A percentile compares a stretch with the other conserved stretches of the same genome.
phyloP scores from a whole-genome alignment of 1,140 invertebrate genomes.

The Drosophila carrolli region DNA sequence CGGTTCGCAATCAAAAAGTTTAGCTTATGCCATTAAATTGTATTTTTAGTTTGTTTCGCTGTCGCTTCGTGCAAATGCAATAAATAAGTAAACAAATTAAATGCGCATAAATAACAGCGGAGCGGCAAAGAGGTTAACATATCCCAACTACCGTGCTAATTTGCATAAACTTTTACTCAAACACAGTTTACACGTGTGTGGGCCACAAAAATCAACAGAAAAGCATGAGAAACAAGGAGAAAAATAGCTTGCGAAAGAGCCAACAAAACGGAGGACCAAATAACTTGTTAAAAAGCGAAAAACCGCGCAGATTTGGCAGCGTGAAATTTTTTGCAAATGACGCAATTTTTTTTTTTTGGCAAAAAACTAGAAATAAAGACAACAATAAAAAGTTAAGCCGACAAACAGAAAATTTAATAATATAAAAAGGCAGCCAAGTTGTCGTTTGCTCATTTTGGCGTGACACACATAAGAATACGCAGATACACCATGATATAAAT shows the following conservation, averaged over 20 bases:
- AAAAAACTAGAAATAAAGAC: slow-evolving; percentile 34
- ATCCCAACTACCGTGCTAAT: slow-evolving; percentile 51
- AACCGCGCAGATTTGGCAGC: slow-evolving; percentile 38
- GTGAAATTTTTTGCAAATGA: slow-evolving; percentile 74
- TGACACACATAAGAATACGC: slow-evolving; percentile 51
- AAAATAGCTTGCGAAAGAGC: slow-evolving; percentile 20
- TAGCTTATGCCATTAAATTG: slow-evolving; percentile 61
- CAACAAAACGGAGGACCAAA: slow-evolving; percentile 9
- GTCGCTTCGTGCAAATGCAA: slow-evolving; percentile 43
- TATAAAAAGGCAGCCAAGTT: slow-evolving; percentile 49
- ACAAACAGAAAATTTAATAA: slow-evolving; percentile 23
- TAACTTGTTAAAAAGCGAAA: slow-evolving; percentile 16
- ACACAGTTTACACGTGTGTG: slow-evolving; percentile 39
- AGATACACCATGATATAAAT: slow-evolving; percentile 3
- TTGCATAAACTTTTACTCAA: slow-evolving; percentile 35
- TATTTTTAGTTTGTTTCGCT: slow-evolving; percentile 50
- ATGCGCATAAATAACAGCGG: slow-evolving; percentile 58
- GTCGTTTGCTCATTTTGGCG: slow-evolving; percentile 58
- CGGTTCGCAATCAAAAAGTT: slow-evolving; percentile 59
- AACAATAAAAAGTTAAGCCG: slow-evolving; percentile 28
- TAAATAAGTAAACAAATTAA: slow-evolving; percentile 66
- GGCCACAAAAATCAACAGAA: slow-evolving; percentile 12
- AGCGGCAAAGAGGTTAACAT: slow-evolving; percentile 44
- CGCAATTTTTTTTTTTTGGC: slow-evolving; percentile 62
- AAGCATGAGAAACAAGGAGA: slow-evolving; percentile 19